A percentile compares a stretch with the other conserved stretches of the same genome.
phyloP scores from a whole-genome alignment of 2,113 vertebrate species.

The Crotalus viridis region DNA sequence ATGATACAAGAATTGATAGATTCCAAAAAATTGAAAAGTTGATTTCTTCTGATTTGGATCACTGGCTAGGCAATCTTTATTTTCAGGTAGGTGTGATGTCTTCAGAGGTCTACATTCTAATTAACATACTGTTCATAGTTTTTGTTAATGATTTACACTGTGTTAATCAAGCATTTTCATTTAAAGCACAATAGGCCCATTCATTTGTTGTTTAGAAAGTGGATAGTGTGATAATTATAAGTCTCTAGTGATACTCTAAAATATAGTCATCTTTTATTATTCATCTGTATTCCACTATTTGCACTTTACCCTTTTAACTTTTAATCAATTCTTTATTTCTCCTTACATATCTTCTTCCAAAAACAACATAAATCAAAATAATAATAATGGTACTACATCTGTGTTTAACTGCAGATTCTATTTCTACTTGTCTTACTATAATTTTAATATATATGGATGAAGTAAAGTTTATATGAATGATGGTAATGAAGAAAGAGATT shows the following conservation, averaged over 20 bases:
- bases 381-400: not conserved
- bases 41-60: slow-evolving; percentile 85
- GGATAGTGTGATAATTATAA: not conserved
- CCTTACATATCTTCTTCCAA: not conserved
- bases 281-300: not conserved
- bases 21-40: slow-evolving; percentile 84
- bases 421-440: not conserved
- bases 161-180: not conserved
- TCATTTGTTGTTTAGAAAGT: not conserved
- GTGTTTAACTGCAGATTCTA: not conserved
- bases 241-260: not conserved
- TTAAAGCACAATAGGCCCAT: not conserved
- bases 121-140: not conserved
- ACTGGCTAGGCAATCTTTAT: slow-evolving; percentile 93
- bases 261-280: not conserved
- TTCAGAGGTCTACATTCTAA: not conserved
- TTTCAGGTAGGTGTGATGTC: slow-evolving; percentile 81
- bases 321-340: not conserved
- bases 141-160: not conserved
- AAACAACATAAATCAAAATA: not conserved
- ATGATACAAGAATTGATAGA: slow-evolving; percentile 70
- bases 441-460: not conserved
- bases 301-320: not conserved
- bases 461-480: not conserved
- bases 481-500: not conserved